Conservation (phyloP, 2,113 vertebrate species). For the Paralichthys olivaceus region DNA sequence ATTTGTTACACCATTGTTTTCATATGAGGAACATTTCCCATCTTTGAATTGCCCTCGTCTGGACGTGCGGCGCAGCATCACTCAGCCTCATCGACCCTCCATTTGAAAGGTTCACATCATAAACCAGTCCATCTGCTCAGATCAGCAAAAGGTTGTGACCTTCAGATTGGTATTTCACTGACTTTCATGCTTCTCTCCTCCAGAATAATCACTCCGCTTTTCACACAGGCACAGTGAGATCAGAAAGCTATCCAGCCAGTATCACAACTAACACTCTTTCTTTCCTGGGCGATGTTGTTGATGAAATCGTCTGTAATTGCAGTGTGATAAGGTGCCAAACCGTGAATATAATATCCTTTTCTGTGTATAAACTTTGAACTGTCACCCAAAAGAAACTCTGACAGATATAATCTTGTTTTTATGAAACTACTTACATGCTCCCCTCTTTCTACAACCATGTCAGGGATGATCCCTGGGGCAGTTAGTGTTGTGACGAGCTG, state of each 20-base stretch:
- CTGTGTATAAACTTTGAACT: background rate
- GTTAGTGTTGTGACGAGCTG: conserved; percentile 43
- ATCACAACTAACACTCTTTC: conserved; percentile 1
- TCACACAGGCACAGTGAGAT: conserved; percentile 36
- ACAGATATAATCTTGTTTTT: conserved; percentile 51
- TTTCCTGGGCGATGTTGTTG: conserved; percentile 17
- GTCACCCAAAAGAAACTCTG: conserved; percentile 34
- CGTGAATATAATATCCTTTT: conserved; percentile 26
- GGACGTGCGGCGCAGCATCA: conserved; percentile 16
- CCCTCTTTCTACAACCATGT: conserved; percentile 1
- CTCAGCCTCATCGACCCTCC: conserved; percentile 48
- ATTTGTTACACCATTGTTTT: conserved; percentile 43
- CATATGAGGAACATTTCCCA: conserved; percentile 1
- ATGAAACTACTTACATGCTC: conserved; percentile 45
- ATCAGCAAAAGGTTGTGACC: conserved; percentile 78
- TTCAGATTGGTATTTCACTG: conserved; percentile 77
- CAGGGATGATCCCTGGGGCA: conserved; percentile 20
- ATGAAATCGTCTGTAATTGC: conserved; percentile 23
- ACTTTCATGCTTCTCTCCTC: conserved; percentile 71
- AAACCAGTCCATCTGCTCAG: conserved; percentile 64
- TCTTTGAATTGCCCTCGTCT: conserved; percentile 35
- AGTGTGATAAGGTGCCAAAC: conserved; percentile 3
- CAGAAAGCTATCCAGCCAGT: conserved; percentile 23
- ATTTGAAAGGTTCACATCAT: conserved; percentile 66
- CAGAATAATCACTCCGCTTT: conserved; percentile 53